Conservation (phyloP, 53 echinoderm and acorn worm genomes). For the Temnopleurus reevesii region DNA sequence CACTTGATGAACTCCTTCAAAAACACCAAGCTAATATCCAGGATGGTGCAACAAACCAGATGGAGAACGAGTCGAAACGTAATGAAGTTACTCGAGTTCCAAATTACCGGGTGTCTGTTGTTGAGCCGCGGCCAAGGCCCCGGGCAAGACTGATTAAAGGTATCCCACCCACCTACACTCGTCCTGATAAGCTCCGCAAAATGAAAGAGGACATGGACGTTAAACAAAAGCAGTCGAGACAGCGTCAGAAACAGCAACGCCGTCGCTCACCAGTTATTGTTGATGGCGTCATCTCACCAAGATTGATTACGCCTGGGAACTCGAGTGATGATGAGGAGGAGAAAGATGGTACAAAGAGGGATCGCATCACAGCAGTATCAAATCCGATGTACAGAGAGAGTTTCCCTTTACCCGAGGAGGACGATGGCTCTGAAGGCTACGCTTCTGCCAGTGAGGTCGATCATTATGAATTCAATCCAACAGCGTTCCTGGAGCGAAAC, state of each 20-base stretch:
- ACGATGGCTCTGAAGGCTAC: constrained; percentile 92
- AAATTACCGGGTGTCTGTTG: constrained; percentile 47
- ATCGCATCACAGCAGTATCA: constrained; percentile 47
- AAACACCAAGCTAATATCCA: background rate
- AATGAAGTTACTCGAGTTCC: constrained; percentile 8
- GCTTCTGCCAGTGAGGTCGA: constrained; percentile 90
- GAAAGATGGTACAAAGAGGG: background rate
- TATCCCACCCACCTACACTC: constrained; percentile 34
- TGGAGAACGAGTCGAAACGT: background rate
- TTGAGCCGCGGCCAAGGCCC: constrained; percentile 44
- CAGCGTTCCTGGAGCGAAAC: constrained; percentile 84
- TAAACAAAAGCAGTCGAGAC: constrained; percentile 11
- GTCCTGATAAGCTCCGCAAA: constrained; percentile 35
- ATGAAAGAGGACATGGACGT: background rate
- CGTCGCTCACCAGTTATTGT: constrained; percentile 20
- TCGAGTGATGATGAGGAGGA: constrained; percentile 58
- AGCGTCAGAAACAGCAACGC: constrained; percentile 23
- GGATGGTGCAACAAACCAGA: background rate
- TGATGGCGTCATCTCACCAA: constrained; percentile 6
- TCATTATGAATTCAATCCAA: constrained; percentile 86
- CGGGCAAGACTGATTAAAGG: constrained; percentile 50
- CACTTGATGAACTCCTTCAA: constrained; percentile 55
- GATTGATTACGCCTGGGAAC: constrained; percentile 36
- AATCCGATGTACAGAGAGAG: constrained; percentile 60
- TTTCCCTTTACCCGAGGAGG: constrained; percentile 90